Base-by-base conservation (phyloP, 2,888 invertebrate genomes). In the Torymus tubicola region DNA sequence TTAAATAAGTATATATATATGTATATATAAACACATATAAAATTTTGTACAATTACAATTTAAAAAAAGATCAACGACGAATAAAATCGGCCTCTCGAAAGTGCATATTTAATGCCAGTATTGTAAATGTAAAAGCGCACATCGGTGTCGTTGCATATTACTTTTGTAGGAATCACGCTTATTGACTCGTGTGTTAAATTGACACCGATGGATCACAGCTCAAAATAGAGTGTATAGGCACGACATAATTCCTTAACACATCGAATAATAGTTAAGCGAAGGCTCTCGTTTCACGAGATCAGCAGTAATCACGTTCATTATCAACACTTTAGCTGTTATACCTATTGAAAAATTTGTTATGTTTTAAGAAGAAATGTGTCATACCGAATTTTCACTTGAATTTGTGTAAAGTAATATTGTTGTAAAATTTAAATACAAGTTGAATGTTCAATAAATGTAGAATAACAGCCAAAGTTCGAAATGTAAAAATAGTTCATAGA, bases 171-270 rank as follows among this genome's bases (percentile, higher is more conserved):
- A 57, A 42, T 58, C 14, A 3, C 3, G 31, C 14, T 55, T 42
- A 10, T 42, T 10, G 0, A 21, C 71, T 16, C 57, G 50, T 13
- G 58, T 68, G 8, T 60, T 76, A 24, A 72, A 80, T 76, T 76
- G 80, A 72, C 80, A 71, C 71, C 71, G 16, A 71, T 72, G 31
- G 18, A 80, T 76, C 80, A 76, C 76, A 80, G 80, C 55, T 75
- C 57, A 50, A 80, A 80, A 53, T 68, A 58, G 57, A 75, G 61
- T 65, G 31, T 79, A 70, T 72, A 80, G 80, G 76, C 80, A 80
- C 80, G 52, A 71, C 63, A 67, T 42, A 58, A 61, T 72, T 42
- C 55, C 67, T 78, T 61, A 71, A 80, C 18, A 69, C 58, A 24
- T 13, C 55, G 58, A 70, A 53, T 57, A 69, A 80, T 60, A 53